Evolutionary conservation across 2,888 invertebrate species (phyloP), one percentile per base, ranked within the genome.

Genomic region (Eupithecia abbreviata): DNA sequence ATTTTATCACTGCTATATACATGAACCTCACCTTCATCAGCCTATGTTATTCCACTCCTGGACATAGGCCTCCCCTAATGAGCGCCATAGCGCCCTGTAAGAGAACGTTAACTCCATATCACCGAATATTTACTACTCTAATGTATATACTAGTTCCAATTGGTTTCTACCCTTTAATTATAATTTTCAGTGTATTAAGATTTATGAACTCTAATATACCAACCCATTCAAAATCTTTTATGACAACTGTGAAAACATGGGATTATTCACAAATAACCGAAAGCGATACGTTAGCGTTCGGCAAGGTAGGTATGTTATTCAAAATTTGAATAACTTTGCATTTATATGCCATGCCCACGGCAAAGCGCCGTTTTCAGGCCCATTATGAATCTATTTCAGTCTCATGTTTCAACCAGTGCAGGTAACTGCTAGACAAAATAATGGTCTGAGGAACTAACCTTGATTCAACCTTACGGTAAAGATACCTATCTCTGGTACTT

Each of bases 401-500:
- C 30, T 55, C 47, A 51, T 76, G 72, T 62, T 41, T 58, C 30
- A 68, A 41, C n/a, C 47, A 62, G 45, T 73, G 30, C n/a, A 72
- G 45, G 55, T 43, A 62, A 72, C 71, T 49, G 73, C 45, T 68
- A 74, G 74, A 69, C 71, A 55, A 75, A 75, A 71, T 72, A 77
- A 75, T 73, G 75, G 74, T 51, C 72, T 58, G 45, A 45, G n/a
- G 62, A 72, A 75, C 70, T 73, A 77, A 77, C 75, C 77, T 77
- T 75, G 77, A 75, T 69, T 73, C 45, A 41, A 72, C 51, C 69
- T 66, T 66, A 72, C 74, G 74, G 68, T 69, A 65, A 6, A 74
- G 62, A 43, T 71, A 73, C 49, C 41, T 45, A 58, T 62, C 62
- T 66, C 15, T 47, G 47, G 30, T 30, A 62, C 45, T 43, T 49